Base-by-base conservation (phyloP, 2,888 invertebrate species). In the Diloba caeruleocephala region DNA sequence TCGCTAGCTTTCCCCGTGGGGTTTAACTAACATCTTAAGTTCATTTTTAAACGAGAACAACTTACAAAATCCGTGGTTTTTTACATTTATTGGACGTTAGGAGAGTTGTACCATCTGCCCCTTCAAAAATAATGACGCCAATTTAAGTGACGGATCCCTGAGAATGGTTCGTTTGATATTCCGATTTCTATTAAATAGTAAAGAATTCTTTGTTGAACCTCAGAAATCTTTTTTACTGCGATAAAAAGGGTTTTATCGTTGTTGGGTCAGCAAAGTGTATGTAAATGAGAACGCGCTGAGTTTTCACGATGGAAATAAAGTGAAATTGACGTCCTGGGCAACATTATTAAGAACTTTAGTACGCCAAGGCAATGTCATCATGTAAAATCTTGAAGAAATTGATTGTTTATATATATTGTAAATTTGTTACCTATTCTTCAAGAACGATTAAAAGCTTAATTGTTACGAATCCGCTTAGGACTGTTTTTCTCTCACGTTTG, bases 231-330 rank as follows among this genome's bases (percentile, higher is more conserved):
- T 88, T 87, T 85, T 83, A 82, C 79, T 80, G 74, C 83, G 78
- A 87, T 89, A 87, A 91, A 89, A 90, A 86, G 84, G 88, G 87
- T 83, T 90, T 89, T 90, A 89, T 89, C 84, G 87, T 71, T 81
- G 86, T 85, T 84, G 88, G 90, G 90, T 90, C 90, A 89, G 90
- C 88, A 88, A 89, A 90, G 86, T 89, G 87, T 90, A 91, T 90
- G 90, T 84, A 90, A 91, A 92, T 90, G 85, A 86, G 84, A 77
- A 76, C 79, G 78, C 76, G 79, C 73, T 72, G 79, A 79, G 82
- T 76, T 77, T 82, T 74, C 71, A 71, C 75, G 81, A 85, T 82
- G 76, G 82, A 85, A 84, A 87, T 89, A 88, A 85, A 85, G 74
- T 74, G 64, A 76, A 82, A 87, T 83, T 74, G 88, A 73, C 77